These are phyloP conservation scores for Holacanthus passer DNA, from an alignment of 2,113 vertebrate genomes.

Conservation along the genomic window DNA sequence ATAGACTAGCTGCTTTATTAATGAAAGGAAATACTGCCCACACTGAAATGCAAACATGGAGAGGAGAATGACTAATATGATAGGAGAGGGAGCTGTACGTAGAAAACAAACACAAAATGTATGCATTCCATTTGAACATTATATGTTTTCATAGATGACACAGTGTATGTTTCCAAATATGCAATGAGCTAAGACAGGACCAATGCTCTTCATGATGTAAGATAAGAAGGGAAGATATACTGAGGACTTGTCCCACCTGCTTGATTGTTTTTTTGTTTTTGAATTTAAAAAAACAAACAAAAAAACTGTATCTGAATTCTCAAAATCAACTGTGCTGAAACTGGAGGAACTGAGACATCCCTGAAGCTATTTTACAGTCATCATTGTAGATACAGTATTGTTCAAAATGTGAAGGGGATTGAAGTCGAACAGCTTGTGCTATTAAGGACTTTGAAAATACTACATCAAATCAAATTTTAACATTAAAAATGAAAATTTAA, in stretches of 20 bases:
- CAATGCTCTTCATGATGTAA: background rate
- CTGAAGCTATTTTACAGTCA: background rate
- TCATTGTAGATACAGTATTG: background rate
- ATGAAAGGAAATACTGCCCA: constrained; percentile 50
- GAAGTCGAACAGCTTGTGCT: background rate
- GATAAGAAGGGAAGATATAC: background rate
- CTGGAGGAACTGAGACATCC: background rate
- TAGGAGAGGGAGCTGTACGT: constrained; percentile 4
- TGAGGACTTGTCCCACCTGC: too few relatives aligned
- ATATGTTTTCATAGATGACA: background rate
- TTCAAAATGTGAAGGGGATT: background rate
- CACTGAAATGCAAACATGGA: constrained; percentile 7
- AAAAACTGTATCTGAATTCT: background rate
- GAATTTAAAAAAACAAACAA: too few relatives aligned
- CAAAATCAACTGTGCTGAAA: background rate
- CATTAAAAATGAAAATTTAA: background rate
- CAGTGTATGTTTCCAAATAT: background rate
- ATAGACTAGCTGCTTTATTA: constrained; percentile 22
- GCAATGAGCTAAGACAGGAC: background rate
- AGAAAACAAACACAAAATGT: constrained; percentile 9
- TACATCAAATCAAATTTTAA: background rate
- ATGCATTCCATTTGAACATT: background rate
- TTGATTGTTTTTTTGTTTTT: background rate
- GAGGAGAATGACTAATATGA: constrained; percentile 12
- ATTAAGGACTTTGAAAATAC: background rate